Evolutionary conservation across 2,113 vertebrate species (phyloP).

Genomic region (Ahaetulla prasina): DNA sequence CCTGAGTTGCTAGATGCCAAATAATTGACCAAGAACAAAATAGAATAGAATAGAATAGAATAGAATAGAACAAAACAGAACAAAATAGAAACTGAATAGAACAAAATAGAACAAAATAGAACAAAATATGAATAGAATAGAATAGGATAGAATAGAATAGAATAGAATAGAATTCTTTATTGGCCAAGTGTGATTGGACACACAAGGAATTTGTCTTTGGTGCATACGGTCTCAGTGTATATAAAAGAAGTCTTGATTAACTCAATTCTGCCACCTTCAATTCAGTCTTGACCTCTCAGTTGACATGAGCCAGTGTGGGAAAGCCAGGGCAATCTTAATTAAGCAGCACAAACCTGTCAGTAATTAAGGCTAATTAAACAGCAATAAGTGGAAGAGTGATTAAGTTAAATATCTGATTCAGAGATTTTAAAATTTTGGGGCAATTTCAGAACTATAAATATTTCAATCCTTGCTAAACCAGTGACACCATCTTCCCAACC

Average conservation of each 20-base stretch:
- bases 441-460: not conserved
- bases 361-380: not conserved
- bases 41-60: no score
- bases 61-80: no score
- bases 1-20: not conserved
- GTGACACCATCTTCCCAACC: not conserved
- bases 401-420: not conserved
- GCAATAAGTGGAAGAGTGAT: not conserved
- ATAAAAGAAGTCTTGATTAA: not conserved
- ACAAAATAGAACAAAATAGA: no score
- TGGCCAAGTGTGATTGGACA: no score
- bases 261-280: not conserved
- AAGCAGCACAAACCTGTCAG: not conserved
- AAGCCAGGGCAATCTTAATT: not conserved
- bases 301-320: no score
- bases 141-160: no score
- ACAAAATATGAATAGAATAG: no score
- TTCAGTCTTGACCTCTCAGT: not conserved
- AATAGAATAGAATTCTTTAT: no score
- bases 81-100: no score
- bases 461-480: not conserved
- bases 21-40: not conserved
- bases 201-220: no score
- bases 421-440: not conserved
- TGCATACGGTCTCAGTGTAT: no score